These are phyloP conservation scores for Lophius americanus DNA, from an alignment of 2,797 vertebrate species.

Conservation along the genomic window DNA sequence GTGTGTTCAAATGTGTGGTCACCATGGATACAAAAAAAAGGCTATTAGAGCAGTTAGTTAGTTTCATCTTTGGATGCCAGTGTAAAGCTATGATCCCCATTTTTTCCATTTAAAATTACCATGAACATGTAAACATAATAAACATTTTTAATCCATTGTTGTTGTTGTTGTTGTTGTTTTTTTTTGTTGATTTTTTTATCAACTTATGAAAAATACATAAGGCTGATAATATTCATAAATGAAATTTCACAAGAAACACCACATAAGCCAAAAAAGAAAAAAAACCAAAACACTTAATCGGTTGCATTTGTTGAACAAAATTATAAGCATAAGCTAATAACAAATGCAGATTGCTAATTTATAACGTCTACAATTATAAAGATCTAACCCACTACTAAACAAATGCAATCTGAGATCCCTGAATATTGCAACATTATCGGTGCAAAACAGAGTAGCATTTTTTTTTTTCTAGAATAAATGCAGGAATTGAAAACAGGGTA, in stretches of 20 bases:
- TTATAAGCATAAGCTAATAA: conserved; percentile 55
- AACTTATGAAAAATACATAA: conserved; percentile 82
- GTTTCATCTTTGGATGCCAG: conserved; percentile 54
- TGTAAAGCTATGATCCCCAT: conserved; percentile 86
- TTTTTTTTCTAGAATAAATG: conserved; percentile 58
- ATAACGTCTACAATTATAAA: conserved; percentile 35
- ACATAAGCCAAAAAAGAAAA: conserved; percentile 63
- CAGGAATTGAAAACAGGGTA: conserved; percentile 56
- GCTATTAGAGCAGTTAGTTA: conserved; percentile 16
- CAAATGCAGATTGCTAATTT: conserved; percentile 63
- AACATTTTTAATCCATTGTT: conserved; percentile 70
- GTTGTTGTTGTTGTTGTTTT: conserved; percentile 8
- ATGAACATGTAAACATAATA: conserved; percentile 68
- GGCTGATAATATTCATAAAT: conserved; percentile 74
- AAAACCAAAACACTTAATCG: conserved; percentile 51
- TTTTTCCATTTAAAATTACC: conserved; percentile 62
- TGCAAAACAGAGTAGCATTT: conserved; percentile 56
- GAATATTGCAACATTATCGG: conserved; percentile 68
- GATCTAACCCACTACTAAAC: conserved; percentile 64
- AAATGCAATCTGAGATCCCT: conserved; percentile 76
- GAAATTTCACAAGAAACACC: conserved; percentile 74
- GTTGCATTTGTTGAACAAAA: conserved; percentile 68
- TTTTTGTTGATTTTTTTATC: conserved; percentile 64
- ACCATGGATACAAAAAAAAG: conserved; percentile 34
- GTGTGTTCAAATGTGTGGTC: conserved; percentile 44